Conservation (phyloP, 2,113 vertebrate species). For the Aythya baeri region DNA sequence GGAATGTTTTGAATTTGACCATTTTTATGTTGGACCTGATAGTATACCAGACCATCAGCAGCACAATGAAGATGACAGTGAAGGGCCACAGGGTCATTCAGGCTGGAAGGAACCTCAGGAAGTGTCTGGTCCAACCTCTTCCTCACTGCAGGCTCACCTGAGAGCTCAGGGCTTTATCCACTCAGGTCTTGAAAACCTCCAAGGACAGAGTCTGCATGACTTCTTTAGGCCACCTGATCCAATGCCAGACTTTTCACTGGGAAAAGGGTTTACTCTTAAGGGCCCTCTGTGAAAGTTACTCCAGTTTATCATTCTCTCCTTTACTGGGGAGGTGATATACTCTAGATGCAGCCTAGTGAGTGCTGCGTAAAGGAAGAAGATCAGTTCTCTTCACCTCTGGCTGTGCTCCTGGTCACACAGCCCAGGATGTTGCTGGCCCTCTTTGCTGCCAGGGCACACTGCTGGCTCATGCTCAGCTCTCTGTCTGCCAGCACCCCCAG, state of each 20-base stretch:
- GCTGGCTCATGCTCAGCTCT: neutral
- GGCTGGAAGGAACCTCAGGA: neutral
- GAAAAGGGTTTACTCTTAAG: neutral
- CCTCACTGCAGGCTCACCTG: neutral
- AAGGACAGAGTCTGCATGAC: neutral
- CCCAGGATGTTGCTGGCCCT: neutral
- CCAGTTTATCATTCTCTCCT: neutral
- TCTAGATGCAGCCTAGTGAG: neutral
- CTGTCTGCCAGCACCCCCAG: neutral
- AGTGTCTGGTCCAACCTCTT: neutral
- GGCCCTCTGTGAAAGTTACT: neutral
- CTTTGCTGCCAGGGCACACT: neutral
- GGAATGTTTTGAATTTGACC: slow-evolving; percentile 3
- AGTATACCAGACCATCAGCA: neutral
- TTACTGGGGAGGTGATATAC: neutral
- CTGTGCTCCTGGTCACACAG: neutral
- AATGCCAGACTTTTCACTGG: neutral
- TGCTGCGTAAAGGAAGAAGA: neutral
- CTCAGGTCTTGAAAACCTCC: neutral
- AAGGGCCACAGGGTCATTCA: neutral
- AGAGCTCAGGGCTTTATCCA: neutral
- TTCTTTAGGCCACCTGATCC: neutral
- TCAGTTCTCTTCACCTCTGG: neutral
- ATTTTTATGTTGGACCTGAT: neutral
- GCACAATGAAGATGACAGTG: neutral